Percentiles rank a stretch among this genome's conserved stretches.
Evolutionary conservation across 2,113 vertebrate species (phyloP).

Genomic region (Mus musculus): DNA sequence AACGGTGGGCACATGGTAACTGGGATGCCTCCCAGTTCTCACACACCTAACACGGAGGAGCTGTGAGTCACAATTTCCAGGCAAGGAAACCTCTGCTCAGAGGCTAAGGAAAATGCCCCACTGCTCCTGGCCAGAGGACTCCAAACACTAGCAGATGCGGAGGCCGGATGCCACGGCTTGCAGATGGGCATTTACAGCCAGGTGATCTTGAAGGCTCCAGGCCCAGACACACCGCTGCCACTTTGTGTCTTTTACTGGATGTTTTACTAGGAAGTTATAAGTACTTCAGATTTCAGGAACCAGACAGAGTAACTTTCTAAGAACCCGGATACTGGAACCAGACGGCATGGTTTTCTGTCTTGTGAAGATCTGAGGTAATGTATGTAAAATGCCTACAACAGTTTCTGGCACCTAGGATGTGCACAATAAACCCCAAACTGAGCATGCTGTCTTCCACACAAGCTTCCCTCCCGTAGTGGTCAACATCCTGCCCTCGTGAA

Average conservation of each 20-base stretch:
- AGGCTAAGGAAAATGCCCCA: not conserved
- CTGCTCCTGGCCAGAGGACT: not conserved
- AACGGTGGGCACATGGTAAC: not conserved
- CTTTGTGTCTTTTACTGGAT: not conserved
- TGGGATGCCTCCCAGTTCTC: not conserved
- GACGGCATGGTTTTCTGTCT: not conserved
- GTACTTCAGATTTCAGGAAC: not conserved
- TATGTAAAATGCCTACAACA: not conserved
- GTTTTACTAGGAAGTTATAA: not conserved
- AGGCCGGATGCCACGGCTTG: not conserved
- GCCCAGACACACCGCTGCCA: not conserved
- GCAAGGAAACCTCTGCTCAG: not conserved
- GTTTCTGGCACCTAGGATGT: not conserved
- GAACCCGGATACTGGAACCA: not conserved
- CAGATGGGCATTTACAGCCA: not conserved
- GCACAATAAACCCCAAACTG: not conserved
- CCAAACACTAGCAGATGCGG: not conserved
- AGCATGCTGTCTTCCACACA: not conserved
- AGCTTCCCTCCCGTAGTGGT: not conserved
- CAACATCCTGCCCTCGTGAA: accelerated
- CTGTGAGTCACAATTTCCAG: not conserved
- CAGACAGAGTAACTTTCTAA: not conserved
- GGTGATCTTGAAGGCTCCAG: too few relatives aligned
- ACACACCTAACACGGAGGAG: too few relatives aligned
- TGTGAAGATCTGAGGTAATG: not conserved